A percentile compares a stretch with the other conserved stretches of the same genome.
Evolutionary conservation across 2,888 invertebrate species (phyloP).

Genomic region (Cacoxenus indagator): DNA sequence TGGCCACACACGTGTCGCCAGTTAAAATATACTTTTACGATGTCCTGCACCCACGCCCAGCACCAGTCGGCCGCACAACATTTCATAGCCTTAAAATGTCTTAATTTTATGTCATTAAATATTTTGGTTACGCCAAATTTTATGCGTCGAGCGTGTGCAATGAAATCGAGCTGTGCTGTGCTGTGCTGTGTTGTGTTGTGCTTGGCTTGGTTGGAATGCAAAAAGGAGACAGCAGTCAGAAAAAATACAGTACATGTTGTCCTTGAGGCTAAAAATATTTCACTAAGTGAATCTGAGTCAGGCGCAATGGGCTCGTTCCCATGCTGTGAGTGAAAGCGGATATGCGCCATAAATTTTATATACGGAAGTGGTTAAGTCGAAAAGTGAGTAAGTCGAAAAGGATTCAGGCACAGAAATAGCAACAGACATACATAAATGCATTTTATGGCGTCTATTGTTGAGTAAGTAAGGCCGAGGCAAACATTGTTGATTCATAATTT

Average conservation of each 20-base stretch:
- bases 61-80: background rate
- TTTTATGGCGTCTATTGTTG: background rate
- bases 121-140: background rate
- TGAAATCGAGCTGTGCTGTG: background rate
- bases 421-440: background rate
- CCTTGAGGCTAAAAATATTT: background rate
- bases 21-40: no score
- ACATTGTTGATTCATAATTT: no score
- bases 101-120: conserved; percentile 1
- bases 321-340: background rate
- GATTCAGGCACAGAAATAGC: background rate
- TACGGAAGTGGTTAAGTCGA: background rate
- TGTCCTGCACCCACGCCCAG: no score
- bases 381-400: background rate
- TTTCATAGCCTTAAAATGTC: background rate
- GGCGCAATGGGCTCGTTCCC: background rate
- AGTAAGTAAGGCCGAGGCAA: background rate
- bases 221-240: background rate
- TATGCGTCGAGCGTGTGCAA: background rate
- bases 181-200: background rate
- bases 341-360: conserved; percentile 10
- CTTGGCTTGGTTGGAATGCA: background rate
- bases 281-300: background rate
- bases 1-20: no score
- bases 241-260: background rate